Percentiles rank a stretch among this genome's conserved stretches.
phyloP scores from a whole-genome alignment of 2,113 vertebrate species.

The Pseudopodoces humilis region DNA sequence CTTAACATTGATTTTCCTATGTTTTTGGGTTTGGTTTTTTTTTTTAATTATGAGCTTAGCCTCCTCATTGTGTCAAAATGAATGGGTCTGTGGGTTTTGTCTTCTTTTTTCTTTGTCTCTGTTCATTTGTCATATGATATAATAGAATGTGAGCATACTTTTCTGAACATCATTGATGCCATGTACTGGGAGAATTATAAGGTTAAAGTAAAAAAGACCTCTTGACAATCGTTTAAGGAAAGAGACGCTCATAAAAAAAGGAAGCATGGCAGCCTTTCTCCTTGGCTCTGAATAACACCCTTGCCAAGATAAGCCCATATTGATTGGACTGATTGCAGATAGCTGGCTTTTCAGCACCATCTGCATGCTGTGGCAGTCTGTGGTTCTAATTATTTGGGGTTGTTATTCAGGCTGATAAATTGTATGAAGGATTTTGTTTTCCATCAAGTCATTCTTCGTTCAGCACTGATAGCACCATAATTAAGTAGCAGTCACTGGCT shows the following conservation, averaged over 20 bases:
- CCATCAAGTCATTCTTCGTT: constrained; percentile 5
- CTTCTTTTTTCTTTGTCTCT: constrained; percentile 1
- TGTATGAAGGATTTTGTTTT: constrained; percentile 38
- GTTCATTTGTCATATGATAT: not conserved
- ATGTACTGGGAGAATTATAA: not conserved
- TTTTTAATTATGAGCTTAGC: not conserved
- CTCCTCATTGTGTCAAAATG: constrained; percentile 30
- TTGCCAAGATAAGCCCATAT: constrained; percentile 16
- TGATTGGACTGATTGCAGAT: not conserved
- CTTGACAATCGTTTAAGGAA: not conserved
- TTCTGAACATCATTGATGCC: not conserved
- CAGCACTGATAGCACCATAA: constrained; percentile 7
- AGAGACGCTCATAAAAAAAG: not conserved
- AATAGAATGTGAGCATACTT: not conserved
- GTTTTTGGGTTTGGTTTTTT: not conserved
- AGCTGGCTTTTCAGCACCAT: constrained; percentile 14
- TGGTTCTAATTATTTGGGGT: constrained; percentile 4
- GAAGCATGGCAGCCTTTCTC: not conserved
- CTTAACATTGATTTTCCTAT: constrained; percentile 1
- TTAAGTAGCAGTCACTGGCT: constrained; percentile 19
- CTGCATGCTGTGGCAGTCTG: constrained; percentile 10
- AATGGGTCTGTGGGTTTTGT: not conserved
- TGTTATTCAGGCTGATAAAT: constrained; percentile 27
- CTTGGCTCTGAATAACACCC: not conserved
- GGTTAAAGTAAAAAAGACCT: constrained; percentile 7